phyloP scores from a whole-genome alignment of 2,113 vertebrate species.

The Oryzias melastigma region DNA sequence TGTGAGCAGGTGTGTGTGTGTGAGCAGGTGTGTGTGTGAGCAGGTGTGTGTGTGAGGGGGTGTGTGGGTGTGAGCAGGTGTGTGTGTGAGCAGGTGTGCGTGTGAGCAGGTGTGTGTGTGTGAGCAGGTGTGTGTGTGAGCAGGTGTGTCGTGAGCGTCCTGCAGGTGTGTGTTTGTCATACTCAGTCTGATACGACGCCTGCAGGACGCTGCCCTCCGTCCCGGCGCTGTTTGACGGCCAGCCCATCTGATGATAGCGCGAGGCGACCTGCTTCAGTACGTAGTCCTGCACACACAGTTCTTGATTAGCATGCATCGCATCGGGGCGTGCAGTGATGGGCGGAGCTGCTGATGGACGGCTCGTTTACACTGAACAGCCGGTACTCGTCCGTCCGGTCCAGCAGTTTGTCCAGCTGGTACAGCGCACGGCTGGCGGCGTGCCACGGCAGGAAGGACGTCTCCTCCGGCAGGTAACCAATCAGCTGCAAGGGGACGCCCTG shows the following conservation, averaged over 20 bases:
- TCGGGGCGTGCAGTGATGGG: constrained; percentile 3
- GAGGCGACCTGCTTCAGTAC: constrained; percentile 92
- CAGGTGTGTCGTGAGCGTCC: not conserved
- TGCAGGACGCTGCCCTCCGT: constrained; percentile 86
- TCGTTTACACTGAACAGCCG: constrained; percentile 90
- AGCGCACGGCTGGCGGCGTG: constrained; percentile 92
- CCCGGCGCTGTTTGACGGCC: constrained; percentile 79
- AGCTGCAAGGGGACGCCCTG: constrained; percentile 93
- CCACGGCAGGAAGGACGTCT: constrained; percentile 97
- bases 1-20: constrained; percentile 1
- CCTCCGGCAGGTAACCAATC: constrained; percentile 91
- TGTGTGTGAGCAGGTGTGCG: not conserved
- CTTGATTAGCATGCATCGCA: not conserved
- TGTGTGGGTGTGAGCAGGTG: not conserved
- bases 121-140: too few species aligned
- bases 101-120: constrained; percentile 1
- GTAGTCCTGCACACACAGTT: constrained; percentile 84
- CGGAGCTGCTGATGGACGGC: constrained; percentile 7
- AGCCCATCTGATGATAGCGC: constrained; percentile 92
- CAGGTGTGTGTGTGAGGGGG: not conserved
- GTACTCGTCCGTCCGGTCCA: constrained; percentile 95
- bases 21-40: not conserved
- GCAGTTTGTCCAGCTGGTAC: constrained; percentile 94
- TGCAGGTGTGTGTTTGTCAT: constrained; percentile 35
- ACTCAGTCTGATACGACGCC: constrained; percentile 92